A percentile compares a stretch with the other conserved stretches of the same genome.
Evolutionary conservation across 2,797 vertebrate species (phyloP).

Genomic region (Syngnathus acus): DNA sequence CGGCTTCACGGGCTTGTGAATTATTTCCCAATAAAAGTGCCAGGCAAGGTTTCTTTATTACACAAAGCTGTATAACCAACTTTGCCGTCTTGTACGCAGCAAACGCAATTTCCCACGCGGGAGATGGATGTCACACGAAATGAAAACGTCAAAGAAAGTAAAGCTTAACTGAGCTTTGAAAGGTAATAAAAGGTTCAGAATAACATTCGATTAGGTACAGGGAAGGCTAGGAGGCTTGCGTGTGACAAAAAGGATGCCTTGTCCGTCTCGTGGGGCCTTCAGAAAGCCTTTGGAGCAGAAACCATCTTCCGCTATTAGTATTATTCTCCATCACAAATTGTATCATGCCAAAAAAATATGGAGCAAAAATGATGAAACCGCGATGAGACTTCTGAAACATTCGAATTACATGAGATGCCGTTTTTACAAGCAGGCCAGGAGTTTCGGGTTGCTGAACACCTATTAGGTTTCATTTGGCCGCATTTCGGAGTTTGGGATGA

Average conservation of each 20-base stretch:
- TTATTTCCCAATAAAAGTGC: constrained; percentile 22
- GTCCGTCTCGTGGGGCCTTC: background rate
- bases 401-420: background rate
- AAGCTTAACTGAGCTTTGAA: background rate
- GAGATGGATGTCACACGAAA: background rate
- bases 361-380: background rate
- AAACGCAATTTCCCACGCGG: background rate
- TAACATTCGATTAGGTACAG: background rate
- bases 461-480: background rate
- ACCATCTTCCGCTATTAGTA: background rate
- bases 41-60: constrained; percentile 8
- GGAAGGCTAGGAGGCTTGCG: background rate
- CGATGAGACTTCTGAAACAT: background rate
- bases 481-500: background rate
- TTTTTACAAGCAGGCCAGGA: background rate
- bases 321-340: constrained; percentile 1
- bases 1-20: constrained; percentile 20
- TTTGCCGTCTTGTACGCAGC: constrained; percentile 3
- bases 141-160: constrained; percentile 5
- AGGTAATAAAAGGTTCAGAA: background rate
- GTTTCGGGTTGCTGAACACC: background rate
- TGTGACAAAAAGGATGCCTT: background rate
- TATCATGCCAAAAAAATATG: background rate
- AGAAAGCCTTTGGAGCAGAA: background rate
- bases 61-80: constrained; percentile 10